Evolutionary conservation across 1,140 invertebrate species (phyloP).

Genomic region (Steinernema feltiae): DNA sequence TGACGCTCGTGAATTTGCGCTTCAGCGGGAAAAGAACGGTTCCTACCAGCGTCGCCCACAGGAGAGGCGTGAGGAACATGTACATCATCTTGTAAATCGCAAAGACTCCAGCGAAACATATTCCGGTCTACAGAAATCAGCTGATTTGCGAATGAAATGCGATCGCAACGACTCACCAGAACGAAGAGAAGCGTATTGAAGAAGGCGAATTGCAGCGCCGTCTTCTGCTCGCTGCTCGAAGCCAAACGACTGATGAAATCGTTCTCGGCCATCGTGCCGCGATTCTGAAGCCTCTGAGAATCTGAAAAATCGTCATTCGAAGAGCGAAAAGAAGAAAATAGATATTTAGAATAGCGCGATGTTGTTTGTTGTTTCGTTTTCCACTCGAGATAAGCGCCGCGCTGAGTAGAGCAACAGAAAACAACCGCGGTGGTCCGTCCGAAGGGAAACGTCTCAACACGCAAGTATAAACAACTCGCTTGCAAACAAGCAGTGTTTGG

Average conservation of each 20-base stretch:
- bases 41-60: conserved; percentile 87
- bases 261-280: conserved; percentile 19
- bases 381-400: background rate
- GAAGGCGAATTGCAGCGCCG: conserved; percentile 32
- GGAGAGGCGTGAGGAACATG: conserved; percentile 80
- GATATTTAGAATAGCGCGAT: background rate
- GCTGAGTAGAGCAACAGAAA: background rate
- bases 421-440: too few relatives aligned
- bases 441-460: too few relatives aligned
- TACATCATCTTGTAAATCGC: conserved; percentile 77
- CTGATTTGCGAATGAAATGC: background rate
- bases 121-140: conserved; percentile 52
- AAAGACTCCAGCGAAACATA: conserved; percentile 65
- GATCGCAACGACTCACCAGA: conserved; percentile 21
- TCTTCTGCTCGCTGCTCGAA: conserved; percentile 21
- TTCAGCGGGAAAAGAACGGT: conserved; percentile 83
- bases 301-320: too few relatives aligned
- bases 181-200: conserved; percentile 36
- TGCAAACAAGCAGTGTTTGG: background rate
- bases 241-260: conserved; percentile 24
- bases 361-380: background rate
- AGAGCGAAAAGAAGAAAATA: too few relatives aligned
- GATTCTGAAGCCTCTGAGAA: too few relatives aligned
- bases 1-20: conserved; percentile 58
- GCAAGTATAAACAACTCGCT: too few relatives aligned